Evolutionary conservation across 2,888 invertebrate genomes (phyloP), one percentile per base, ranked within the genome.

Genomic region (Drosophila anomelani): DNA sequence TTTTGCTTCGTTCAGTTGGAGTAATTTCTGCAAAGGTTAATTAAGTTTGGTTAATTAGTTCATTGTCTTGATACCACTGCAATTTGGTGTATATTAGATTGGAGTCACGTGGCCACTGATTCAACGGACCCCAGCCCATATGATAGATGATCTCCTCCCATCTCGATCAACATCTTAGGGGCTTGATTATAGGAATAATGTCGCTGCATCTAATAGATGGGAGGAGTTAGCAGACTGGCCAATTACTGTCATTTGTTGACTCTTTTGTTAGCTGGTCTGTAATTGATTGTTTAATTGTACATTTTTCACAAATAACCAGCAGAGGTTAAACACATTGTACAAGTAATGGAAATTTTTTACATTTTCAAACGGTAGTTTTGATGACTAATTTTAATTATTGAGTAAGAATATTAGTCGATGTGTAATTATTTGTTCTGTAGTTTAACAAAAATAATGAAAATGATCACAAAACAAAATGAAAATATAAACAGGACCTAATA

Each of bases 161-260:
- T 66, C 51, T 32, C 29, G 70, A 58, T 55, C 56, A 76, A 71
- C 76, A 72, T 64, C 41, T 29, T 38, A 20, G 69, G 17, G 41
- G 29, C 64, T 53, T 71, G 59, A 79, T 79, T 81, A 71, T 64
- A 75, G 29, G 39, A 51, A 47, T 74, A 69, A 41, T 12, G 54
- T 38, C 53, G 49, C 54, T 60, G 38, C 41, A 44, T 58, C 41
- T 57, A 49, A 71, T 62, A 55, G 64, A 34, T 64, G 41, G 60
- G 53, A 44, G 59, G 39, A 43, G 17, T 41, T n/a, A 29, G 8
- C n/a, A 29, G 59, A 70, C 59, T 26, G 49, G 20, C 26, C 13
- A 51, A 70, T 61, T 60, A 70, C 61, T 61, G 46, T 72, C 61
- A 72, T 54, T 54, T 62, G 43, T 15, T 49, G 38, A 32, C 41